Evolutionary conservation across 2,888 invertebrate species (phyloP).

Genomic region (Micoletzkya japonica): DNA sequence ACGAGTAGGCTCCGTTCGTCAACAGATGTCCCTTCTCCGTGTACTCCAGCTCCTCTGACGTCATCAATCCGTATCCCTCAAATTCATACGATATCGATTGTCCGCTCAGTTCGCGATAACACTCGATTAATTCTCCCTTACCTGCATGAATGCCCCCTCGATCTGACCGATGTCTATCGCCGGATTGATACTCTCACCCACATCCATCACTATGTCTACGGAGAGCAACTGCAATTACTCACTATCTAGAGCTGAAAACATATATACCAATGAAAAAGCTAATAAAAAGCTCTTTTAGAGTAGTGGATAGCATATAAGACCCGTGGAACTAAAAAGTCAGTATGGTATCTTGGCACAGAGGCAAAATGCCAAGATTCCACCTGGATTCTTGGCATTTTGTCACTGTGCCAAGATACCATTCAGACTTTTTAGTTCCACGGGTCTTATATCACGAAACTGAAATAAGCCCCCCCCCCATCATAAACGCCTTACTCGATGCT

Average conservation of each 20-base stretch:
- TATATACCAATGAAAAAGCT: not conserved
- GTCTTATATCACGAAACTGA: no score
- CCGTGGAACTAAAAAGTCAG: not conserved
- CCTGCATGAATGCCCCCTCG: conserved; percentile 87
- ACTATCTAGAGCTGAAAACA: not conserved
- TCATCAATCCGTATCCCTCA: conserved; percentile 83
- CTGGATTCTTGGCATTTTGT: conserved; percentile 6
- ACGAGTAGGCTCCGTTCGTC: conserved; percentile 86
- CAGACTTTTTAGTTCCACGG: no score
- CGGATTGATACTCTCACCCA: conserved; percentile 90
- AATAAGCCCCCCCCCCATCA: no score
- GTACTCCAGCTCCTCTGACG: conserved; percentile 84
- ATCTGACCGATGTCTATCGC: conserved; percentile 95
- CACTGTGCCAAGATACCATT: not conserved
- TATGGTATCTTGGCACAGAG: not conserved
- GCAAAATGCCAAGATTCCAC: not conserved
- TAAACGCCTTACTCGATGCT: conserved; percentile 76
- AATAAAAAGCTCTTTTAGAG: not conserved
- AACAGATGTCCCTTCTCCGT: conserved; percentile 76
- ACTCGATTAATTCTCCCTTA: not conserved
- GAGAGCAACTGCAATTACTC: conserved; percentile 72
- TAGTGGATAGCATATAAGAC: not conserved
- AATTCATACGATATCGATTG: not conserved
- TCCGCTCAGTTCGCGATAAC: not conserved
- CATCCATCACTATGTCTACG: conserved; percentile 93